Conservation (phyloP, 1,140 invertebrate species). For the Meloidogyne floridensis region DNA sequence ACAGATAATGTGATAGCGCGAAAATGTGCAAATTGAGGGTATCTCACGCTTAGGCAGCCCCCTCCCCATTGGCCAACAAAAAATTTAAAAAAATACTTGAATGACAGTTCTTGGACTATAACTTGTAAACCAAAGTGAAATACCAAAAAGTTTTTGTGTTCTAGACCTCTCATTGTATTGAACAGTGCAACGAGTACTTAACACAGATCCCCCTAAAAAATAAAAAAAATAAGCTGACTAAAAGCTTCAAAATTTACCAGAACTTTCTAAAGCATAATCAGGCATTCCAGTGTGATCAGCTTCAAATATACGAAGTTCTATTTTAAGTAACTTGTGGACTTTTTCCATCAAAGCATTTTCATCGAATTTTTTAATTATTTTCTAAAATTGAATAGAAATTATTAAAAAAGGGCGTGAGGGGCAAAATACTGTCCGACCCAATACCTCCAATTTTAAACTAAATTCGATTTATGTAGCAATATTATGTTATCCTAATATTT, state of each 20-base stretch:
- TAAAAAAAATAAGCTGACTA: conserved; percentile 17
- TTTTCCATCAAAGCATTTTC: conserved; percentile 31
- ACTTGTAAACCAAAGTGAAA: conserved; percentile 82
- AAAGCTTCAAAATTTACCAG: conserved; percentile 56
- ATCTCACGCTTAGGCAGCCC: too few species aligned
- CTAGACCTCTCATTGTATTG: conserved; percentile 81
- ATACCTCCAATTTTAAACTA: too few species aligned
- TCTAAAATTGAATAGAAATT: neutral
- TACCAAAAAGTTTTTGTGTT: conserved; percentile 78
- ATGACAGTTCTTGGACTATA: conserved; percentile 87
- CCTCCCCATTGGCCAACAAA: too few species aligned
- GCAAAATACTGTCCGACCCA: too few species aligned
- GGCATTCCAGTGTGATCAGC: conserved; percentile 69
- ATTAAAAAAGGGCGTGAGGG: too few species aligned
- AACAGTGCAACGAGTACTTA: conserved; percentile 89
- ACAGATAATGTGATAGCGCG: too few species aligned
- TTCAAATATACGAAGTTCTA: conserved; percentile 67
- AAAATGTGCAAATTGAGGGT: too few species aligned
- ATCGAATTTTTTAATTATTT: conserved; percentile 7
- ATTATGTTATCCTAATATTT: too few species aligned
- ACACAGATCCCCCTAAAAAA: conserved; percentile 75
- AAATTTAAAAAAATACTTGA: conserved; percentile 67
- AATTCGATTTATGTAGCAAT: too few species aligned
- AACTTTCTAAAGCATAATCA: conserved; percentile 70
- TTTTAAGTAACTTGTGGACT: conserved; percentile 57